Conservation (phyloP, 2,113 vertebrate species). For the Sinocyclocheilus rhinocerous region DNA sequence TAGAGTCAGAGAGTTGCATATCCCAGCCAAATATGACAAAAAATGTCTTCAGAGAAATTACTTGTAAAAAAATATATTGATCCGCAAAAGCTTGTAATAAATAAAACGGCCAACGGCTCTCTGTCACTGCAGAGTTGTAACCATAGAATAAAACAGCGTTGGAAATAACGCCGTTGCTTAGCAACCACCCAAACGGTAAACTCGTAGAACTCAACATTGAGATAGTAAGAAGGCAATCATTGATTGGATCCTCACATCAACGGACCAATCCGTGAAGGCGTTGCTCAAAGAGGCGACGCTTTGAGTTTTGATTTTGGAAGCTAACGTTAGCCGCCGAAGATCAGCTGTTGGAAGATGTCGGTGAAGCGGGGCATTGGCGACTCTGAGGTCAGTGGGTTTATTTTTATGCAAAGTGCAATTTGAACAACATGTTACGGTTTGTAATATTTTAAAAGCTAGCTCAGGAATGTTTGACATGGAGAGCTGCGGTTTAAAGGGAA, state of each 20-base stretch:
- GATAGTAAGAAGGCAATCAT: constrained; percentile 31
- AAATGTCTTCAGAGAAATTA: background rate
- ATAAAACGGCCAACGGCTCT: background rate
- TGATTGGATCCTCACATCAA: constrained; percentile 60
- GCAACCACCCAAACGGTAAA: constrained; percentile 61
- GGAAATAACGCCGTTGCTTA: constrained; percentile 59
- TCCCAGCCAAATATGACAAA: background rate
- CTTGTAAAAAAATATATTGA: background rate
- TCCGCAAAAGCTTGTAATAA: background rate
- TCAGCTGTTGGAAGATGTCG: constrained; percentile 70
- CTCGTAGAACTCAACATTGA: background rate
- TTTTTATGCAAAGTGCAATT: background rate
- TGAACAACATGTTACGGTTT: background rate
- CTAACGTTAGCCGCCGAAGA: constrained; percentile 29
- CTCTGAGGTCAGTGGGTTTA: constrained; percentile 64
- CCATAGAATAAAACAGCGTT: background rate
- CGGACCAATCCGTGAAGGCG: constrained; percentile 60
- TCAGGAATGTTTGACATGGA: background rate
- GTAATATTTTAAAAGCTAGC: background rate
- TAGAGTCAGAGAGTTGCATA: background rate
- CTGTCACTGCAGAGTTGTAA: background rate
- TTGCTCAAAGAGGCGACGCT: constrained; percentile 49
- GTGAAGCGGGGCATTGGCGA: constrained; percentile 66
- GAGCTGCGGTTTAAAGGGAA: constrained; percentile 4
- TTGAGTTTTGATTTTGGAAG: constrained; percentile 46